Evolutionary conservation across 1,140 invertebrate species (phyloP), one percentile per base, ranked within the genome.

Genomic region (Ips nitidus): DNA sequence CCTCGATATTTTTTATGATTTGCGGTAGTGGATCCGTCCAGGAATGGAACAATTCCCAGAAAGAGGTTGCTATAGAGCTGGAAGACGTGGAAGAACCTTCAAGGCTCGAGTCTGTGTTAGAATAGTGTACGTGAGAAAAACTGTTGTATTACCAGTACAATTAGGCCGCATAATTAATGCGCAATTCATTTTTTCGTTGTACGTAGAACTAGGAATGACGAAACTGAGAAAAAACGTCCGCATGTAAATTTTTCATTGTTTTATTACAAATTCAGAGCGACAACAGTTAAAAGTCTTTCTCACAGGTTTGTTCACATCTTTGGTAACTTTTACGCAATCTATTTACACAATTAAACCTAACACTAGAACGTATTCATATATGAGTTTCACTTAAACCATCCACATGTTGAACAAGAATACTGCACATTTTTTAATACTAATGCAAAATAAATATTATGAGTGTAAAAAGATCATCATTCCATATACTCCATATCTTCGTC

Each of bases 1-100:
- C 85, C 1, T 84, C 84, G 1, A 80, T 82, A 0, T 82, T 86
- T 36, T 86, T 86, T 73, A 78, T 86, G 75, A 82, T 82, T 0
- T 80, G 85, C 5, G 85, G 85, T 6, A 86, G 85, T 74, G 85
- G 85, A 2, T 82, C 83, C 2, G 82, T 84, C 1, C 85, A 86
- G 65, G 84, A 85, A 8, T 86, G 85, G 85, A 86, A 81, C 52
- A 74, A 66, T 5, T 41, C 60, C 4, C 74, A 42, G 73, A 77
- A 77, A 43, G 76, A 81, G 57, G 67, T 75, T 59, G 66, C 74
- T 45, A 61, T 75, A 4, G 77, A 79, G 66, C 41, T 72, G 45
- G 77, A 77, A 71, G 64, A 67, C 53, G 71, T 77, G 1, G 79
- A 80, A 56, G 79, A 80, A 73, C 73, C 78, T 4, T 80, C 78